A percentile compares a stretch with the other conserved stretches of the same genome.
phyloP scores from a whole-genome alignment of 2,797 vertebrate genomes.

The Alcedo atthis region DNA sequence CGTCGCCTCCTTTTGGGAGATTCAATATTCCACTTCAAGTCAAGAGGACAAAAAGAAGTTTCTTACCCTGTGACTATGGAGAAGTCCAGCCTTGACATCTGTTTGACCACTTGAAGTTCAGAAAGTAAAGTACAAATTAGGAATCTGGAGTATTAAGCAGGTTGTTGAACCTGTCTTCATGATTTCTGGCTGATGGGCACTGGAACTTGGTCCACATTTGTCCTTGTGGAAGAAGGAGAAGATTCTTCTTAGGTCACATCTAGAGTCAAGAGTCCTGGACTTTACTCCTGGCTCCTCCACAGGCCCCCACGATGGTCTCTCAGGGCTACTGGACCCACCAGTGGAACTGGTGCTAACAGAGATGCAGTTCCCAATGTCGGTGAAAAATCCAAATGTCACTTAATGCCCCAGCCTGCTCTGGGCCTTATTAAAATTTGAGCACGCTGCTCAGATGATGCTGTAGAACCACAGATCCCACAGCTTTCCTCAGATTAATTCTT shows the following conservation, averaged over 20 bases:
- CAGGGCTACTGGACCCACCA: background rate
- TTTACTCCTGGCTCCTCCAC: background rate
- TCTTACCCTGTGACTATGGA: background rate
- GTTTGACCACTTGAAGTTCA: background rate
- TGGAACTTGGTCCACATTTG: background rate
- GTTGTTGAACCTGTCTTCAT: background rate
- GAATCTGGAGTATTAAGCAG: background rate
- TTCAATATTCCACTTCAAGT: background rate
- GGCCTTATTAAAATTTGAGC: background rate
- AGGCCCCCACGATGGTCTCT: background rate
- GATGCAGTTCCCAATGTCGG: background rate
- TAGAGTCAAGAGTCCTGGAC: background rate
- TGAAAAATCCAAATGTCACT: background rate
- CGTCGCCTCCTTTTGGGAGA: background rate
- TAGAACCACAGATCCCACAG: background rate
- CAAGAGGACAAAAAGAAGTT: background rate
- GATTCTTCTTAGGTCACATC: background rate
- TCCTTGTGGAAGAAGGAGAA: background rate
- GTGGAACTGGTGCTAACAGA: background rate
- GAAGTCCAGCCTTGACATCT: background rate
- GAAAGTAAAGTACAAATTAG: background rate
- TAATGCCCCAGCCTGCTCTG: background rate
- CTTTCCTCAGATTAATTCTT: background rate
- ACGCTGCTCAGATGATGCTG: background rate
- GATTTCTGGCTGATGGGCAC: background rate